Base-by-base conservation (phyloP, 2,113 vertebrate genomes). In the Peromyscus polionotus region DNA sequence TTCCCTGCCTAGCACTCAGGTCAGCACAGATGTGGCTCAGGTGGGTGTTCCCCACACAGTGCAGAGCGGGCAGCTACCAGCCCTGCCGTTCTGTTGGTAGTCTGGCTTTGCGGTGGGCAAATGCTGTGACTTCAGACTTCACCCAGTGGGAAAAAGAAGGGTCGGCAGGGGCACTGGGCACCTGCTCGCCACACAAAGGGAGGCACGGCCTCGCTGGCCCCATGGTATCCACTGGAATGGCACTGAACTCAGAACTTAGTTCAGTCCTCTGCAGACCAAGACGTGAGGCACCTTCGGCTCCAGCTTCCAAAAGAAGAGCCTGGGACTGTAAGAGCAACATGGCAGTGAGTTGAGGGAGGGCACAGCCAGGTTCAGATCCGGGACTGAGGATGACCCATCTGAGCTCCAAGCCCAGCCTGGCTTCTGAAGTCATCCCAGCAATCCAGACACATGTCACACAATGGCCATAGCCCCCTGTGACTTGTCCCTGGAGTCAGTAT, bases 1-100 rank as follows among this genome's bases (percentile, higher is more conserved):
- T 7, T 75, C 87, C 61, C 42, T 1, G 1, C 19, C 0, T 20
- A 5, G 51, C 5, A 19, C 7, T 54, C 13, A 1, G 1, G 10
- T 19, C 0, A 1, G 4, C 0, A 2, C 57, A 6, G 45, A 22
- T 1, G 48, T 39, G 0, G 0, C 68, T 1, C 13, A 1, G 0
- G 5, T 12, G 9, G 33, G 24, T 7, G 0, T 1, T 17, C 20
- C 39, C 67, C 11, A 5, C 0, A 19, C 3, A 0, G 13, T 8
- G 10, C 28, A 20, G 24, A 1, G 45, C 2, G 12, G 4, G 24
- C 7, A 45, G 4, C 33, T 13, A 3, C 39, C 7, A 10, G 67
- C n/a, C 9, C 2, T 1, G 1, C 28, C 13, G 4, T 28, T 48
- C 31, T 28, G 6, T 10, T 2, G 7, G 26, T 3, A 3, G 45